These are phyloP conservation scores for Idaea aversata DNA, from an alignment of 2,888 invertebrate species.

Conservation along the genomic window DNA sequence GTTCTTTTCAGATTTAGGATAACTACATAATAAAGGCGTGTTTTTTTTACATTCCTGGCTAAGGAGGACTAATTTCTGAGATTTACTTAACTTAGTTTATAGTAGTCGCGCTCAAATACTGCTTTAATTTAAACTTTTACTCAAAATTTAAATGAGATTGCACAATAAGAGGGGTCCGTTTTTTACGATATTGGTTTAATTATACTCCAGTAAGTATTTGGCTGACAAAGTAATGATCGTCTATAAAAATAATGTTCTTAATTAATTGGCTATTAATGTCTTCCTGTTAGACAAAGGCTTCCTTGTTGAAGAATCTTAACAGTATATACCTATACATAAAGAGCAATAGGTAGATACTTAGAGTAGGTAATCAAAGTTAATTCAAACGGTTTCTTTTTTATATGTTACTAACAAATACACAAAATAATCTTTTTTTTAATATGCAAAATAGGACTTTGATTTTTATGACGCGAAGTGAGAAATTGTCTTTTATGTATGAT, in stretches of 20 bases:
- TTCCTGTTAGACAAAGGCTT: slow-evolving; percentile 30
- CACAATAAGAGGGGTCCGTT: slow-evolving; percentile 3
- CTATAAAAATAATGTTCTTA: slow-evolving; percentile 36
- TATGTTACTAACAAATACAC: neutral
- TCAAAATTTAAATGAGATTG: neutral
- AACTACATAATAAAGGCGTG: no score
- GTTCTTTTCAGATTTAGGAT: no score
- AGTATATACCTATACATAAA: no score
- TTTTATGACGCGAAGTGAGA: no score
- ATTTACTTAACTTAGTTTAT: neutral
- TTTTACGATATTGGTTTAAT: slow-evolving; percentile 27
- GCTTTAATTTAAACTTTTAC: neutral
- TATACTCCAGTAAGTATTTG: slow-evolving; percentile 19
- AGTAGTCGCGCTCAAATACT: neutral
- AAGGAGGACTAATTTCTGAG: neutral
- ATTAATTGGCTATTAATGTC: slow-evolving; percentile 38
- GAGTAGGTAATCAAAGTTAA: neutral
- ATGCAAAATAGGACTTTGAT: no score
- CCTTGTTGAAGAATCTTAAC: slow-evolving; percentile 23
- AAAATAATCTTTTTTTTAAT: no score
- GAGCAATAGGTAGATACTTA: neutral
- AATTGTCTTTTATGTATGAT: no score
- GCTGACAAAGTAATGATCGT: slow-evolving; percentile 27
- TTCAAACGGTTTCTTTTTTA: neutral
- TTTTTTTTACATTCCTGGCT: neutral